These are phyloP conservation scores for Epinotia brunnichana DNA, from an alignment of 2,888 invertebrate species.

Conservation along the genomic window DNA sequence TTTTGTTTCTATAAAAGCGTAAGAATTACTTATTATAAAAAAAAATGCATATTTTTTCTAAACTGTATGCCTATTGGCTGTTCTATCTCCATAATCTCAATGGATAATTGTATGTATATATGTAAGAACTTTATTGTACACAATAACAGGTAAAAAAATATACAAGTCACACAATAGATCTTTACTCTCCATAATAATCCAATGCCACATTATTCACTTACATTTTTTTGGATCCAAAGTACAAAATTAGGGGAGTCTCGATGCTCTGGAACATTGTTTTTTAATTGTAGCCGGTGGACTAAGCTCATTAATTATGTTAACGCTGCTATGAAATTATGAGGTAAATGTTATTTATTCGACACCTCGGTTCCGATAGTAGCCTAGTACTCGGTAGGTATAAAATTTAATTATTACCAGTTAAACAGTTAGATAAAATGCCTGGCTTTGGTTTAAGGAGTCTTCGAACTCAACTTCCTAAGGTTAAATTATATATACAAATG, in stretches of 20 bases:
- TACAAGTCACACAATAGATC: no score
- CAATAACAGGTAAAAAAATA: no score
- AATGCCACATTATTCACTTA: neutral
- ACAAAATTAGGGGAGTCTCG: neutral
- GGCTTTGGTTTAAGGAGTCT: neutral
- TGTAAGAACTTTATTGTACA: no score
- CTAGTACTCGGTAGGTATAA: neutral
- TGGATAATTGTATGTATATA: neutral
- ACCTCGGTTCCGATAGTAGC: constrained; percentile 11
- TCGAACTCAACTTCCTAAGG: neutral
- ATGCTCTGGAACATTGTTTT: constrained; percentile 32
- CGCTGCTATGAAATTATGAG: constrained; percentile 37
- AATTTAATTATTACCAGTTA: constrained; percentile 25
- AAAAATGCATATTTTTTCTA: no score
- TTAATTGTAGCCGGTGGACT: constrained; percentile 29
- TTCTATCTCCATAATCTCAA: neutral
- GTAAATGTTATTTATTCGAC: constrained; percentile 37
- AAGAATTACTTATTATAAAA: no score
- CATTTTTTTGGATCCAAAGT: neutral
- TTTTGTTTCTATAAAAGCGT: no score
- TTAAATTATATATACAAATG: neutral
- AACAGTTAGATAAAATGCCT: neutral
- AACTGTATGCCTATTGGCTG: no score
- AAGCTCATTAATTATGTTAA: constrained; percentile 37
- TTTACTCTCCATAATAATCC: neutral